A percentile compares a stretch with the other conserved stretches of the same genome.
Evolutionary conservation across 2,888 invertebrate species (phyloP).

Genomic region (Macrosiphum euphorbiae): DNA sequence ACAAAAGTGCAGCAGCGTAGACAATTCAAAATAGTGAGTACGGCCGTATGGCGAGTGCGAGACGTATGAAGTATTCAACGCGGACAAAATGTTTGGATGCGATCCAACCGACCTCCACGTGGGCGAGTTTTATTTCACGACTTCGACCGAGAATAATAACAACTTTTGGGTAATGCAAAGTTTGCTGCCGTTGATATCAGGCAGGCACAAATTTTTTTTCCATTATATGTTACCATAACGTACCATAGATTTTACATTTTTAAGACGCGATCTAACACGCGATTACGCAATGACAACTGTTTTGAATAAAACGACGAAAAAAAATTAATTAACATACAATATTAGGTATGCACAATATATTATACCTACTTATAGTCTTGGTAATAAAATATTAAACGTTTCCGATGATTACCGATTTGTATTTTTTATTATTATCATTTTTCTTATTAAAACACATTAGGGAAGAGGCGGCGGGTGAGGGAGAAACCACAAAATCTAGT

Average conservation of each 20-base stretch:
- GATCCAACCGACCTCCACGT: background rate
- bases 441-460: conserved; percentile 27
- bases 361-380: background rate
- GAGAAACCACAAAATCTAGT: conserved; percentile 60
- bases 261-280: background rate
- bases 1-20: background rate
- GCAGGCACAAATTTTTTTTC: background rate
- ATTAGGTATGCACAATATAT: background rate
- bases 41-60: background rate
- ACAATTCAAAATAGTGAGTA: background rate
- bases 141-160: background rate
- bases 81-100: background rate
- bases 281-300: background rate
- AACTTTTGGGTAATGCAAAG: background rate
- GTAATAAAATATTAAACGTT: conserved; percentile 15
- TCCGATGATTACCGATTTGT: conserved; percentile 30
- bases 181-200: background rate
- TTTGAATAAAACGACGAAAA: background rate
- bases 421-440: conserved; percentile 29
- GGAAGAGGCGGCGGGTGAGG: background rate
- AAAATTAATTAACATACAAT: background rate
- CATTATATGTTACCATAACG: background rate
- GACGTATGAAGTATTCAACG: background rate
- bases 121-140: background rate
- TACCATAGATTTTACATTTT: background rate